These are phyloP conservation scores for Arge pagana DNA, from an alignment of 2,888 invertebrate genomes.

Conservation along the genomic window DNA sequence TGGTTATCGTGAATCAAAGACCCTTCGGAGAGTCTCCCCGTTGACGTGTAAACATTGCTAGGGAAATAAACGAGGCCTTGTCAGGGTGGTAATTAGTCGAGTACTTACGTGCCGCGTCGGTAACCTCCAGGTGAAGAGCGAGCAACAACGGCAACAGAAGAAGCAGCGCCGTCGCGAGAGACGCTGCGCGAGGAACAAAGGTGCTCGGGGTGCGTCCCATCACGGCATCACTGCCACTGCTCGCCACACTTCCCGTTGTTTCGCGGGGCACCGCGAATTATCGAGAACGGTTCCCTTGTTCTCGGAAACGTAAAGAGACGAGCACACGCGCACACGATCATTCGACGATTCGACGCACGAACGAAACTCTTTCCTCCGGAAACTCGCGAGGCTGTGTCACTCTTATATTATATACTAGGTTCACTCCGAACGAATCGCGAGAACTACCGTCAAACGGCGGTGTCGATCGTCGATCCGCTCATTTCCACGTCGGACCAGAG, in stretches of 20 bases:
- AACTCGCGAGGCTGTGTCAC: too few species aligned
- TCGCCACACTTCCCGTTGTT: not conserved
- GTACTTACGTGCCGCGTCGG: slow-evolving; percentile 48
- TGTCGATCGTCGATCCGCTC: too few species aligned
- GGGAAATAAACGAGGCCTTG: too few species aligned
- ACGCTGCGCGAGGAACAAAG: slow-evolving; percentile 14
- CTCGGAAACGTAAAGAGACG: not conserved
- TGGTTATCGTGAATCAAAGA: too few species aligned
- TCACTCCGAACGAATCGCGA: too few species aligned
- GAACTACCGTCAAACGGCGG: too few species aligned
- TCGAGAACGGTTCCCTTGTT: not conserved
- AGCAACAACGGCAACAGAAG: slow-evolving; percentile 15
- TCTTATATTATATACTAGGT: too few species aligned
- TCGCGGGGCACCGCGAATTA: not conserved
- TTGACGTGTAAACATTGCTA: too few species aligned
- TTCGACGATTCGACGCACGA: not conserved
- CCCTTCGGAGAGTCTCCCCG: too few species aligned
- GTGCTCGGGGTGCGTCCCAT: slow-evolving; percentile 17
- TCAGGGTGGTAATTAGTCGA: too few species aligned
- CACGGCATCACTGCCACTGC: slow-evolving; percentile 5
- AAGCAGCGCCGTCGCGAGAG: slow-evolving; percentile 14
- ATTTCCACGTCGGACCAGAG: too few species aligned
- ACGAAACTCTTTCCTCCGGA: not conserved
- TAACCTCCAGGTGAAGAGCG: slow-evolving; percentile 32
- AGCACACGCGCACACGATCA: not conserved